Conservation (phyloP, 2,113 vertebrate genomes). For the Dolichallabes microphthalmus region DNA sequence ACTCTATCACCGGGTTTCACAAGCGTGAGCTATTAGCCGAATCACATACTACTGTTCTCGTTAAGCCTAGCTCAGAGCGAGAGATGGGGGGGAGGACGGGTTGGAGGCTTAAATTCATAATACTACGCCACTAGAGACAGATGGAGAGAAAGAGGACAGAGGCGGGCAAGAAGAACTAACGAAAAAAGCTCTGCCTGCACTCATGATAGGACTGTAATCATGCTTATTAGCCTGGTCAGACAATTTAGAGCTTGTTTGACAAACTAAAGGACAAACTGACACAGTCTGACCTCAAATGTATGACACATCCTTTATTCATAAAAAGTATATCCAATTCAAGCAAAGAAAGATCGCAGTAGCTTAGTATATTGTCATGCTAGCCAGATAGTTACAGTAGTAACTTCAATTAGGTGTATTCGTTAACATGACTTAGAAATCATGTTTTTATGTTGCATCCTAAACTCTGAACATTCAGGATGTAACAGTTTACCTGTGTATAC, state of each 20-base stretch:
- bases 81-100: background rate
- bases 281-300: background rate
- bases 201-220: conserved; percentile 77
- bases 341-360: no score
- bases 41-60: conserved; percentile 31
- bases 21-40: conserved; percentile 33
- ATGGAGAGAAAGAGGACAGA: background rate
- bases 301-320: background rate
- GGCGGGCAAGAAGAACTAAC: background rate
- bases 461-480: background rate
- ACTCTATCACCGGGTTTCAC: conserved; percentile 18
- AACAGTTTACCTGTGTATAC: background rate
- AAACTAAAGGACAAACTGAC: background rate
- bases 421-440: background rate
- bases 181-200: conserved; percentile 56
- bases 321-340: no score
- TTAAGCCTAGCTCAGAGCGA: conserved; percentile 28
- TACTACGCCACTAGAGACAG: conserved; percentile 14
- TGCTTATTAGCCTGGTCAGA: background rate
- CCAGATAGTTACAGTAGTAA: background rate
- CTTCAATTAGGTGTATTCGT: background rate
- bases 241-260: background rate
- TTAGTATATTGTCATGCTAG: no score
- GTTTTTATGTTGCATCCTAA: background rate
- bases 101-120: conserved; percentile 20